Base-by-base conservation (phyloP, 2,797 vertebrate species). In the Rhabdophis nuchalis region DNA sequence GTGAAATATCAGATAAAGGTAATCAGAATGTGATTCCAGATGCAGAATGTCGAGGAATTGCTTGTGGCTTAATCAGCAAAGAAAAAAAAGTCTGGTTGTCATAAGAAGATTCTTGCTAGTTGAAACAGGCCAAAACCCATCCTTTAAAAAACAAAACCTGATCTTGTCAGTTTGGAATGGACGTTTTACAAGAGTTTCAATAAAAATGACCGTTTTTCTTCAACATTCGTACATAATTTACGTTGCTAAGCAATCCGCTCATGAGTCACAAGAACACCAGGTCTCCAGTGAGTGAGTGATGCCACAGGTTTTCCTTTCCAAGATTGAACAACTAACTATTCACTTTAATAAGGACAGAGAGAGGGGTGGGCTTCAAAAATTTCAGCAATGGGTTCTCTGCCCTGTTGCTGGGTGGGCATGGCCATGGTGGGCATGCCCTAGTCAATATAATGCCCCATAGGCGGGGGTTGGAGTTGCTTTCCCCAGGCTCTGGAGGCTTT, bases 1-100 rank as follows among this genome's bases (percentile, higher is more conserved):
- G 99, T 99, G 91, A 99, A 99, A 95, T 99, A 99, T 94, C 98
- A 99, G 96, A 98, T 99, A 93, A 99, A 99, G 98, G 99, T 99
- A 95, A 64, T 13, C 0, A 88, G 36, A 32, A 25, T 14, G 1
- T 18, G 2, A 32, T 5, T 60, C 64, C 36, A 5, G 29, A 36
- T 87, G 86, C 23, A 25, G 2, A 14, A 89, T 36, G 41, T 12
- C 27, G 41, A 16, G 25, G 14, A 2, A 36, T 41, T 4, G 68
- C 46, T 60, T 72, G 11, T 7, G 72, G 5, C 16, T 29, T 64
- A 50, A 18, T 27, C 14, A 46, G 58, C 27, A 36, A 29, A 64
- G 13, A 60, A 72, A 5, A n/a, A 29, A 32, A 56, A 14, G 3
- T 90, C 89, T n/a, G 9, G 1, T 56, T 60, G 4, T 56, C 57